A percentile compares a stretch with the other conserved stretches of the same genome.
phyloP scores from a whole-genome alignment of 2,888 invertebrate genomes.

The Mythimna loreyi region DNA sequence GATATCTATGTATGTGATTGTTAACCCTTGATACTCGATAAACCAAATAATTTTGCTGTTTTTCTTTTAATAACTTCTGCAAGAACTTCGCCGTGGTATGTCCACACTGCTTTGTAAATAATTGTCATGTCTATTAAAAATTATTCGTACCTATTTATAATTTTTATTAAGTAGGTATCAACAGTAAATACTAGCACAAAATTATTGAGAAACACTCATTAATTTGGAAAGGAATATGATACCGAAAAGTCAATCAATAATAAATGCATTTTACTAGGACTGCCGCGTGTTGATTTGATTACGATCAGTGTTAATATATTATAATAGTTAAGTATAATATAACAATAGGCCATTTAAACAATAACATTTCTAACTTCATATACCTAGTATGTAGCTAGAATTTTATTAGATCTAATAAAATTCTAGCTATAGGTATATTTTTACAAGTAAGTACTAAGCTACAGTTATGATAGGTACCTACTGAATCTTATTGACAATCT shows the following conservation, averaged over 20 bases:
- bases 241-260: not conserved
- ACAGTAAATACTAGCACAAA: not conserved
- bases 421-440: constrained; percentile 29
- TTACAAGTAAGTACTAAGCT: constrained; percentile 54
- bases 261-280: not conserved
- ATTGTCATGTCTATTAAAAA: not conserved
- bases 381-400: constrained; percentile 27
- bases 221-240: not conserved
- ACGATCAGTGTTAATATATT: constrained; percentile 6
- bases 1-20: no score
- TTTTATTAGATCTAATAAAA: constrained; percentile 8
- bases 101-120: not conserved
- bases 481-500: constrained; percentile 86
- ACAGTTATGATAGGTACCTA: constrained; percentile 67
- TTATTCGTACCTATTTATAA: not conserved
- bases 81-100: not conserved
- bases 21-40: no score
- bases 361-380: constrained; percentile 36
- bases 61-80: not conserved
- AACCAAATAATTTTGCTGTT: not conserved
- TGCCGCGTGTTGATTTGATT: constrained; percentile 1
- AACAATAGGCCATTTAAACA: constrained; percentile 33
- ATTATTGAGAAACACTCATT: not conserved
- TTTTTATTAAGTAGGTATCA: not conserved
- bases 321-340: not conserved